Base-by-base conservation (phyloP, 2,113 vertebrate species). In the Ictalurus furcatus region DNA sequence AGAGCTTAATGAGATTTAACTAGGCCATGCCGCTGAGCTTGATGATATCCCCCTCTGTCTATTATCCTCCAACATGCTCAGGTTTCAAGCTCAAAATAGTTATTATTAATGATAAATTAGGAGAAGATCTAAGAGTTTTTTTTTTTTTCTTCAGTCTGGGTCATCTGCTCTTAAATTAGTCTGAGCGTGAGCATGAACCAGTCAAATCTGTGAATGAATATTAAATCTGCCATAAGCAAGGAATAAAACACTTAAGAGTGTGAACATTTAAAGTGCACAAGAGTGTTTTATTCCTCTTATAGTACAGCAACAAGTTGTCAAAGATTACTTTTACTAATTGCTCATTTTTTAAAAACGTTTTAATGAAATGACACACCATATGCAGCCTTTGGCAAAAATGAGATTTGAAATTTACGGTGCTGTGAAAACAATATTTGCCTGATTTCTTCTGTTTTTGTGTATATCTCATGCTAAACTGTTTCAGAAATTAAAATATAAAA, bases 1-100 rank as follows among this genome's bases (percentile, higher is more conserved):
- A 56, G 8, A 54, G 44, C 30, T 76, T 89, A 89, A 85, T 89
- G 83, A 91, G 87, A 92, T 89, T 86, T 67, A 78, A 88, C 25
- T 84, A 73, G 74, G 34, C 52, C 19, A 34, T 58, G 84, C 69
- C 25, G 23, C 30, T 67, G 81, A 78, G 85, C 40, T 65, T 74
- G 40, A 74, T 14, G 13, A 63, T 37, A 1, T n/a, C 23, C 87
- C 85, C 58, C 83, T 82, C 63, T 88, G 28, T 76, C 84, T 85
- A 14, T 59, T 92, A 86, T 88, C 67, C n/a, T 61, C 84, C 48
- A 59, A 52, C 69, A 81, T 86, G 67, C 48, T 85, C 54, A 6
- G 80, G 78, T 74, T 65, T 74, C 59, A 34, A 81, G 81, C 30
- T 73, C 8, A 40, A 74, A 73, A 40, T 85, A 61, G 83, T 76